Evolutionary conservation across 2,888 invertebrate genomes (phyloP).

Genomic region (Amaurobius ferox): DNA sequence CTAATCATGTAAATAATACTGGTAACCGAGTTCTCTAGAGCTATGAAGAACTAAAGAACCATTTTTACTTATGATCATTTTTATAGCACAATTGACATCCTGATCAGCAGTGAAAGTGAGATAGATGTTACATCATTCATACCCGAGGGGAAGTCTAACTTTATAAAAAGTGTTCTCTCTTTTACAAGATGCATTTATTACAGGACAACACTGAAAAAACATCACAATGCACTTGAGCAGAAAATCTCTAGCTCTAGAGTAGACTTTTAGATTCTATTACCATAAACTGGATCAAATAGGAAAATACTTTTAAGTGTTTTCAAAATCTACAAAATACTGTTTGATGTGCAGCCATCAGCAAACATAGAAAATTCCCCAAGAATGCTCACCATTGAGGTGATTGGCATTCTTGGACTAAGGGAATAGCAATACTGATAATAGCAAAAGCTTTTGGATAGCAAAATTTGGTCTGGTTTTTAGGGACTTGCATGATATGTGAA

Average conservation of each 20-base stretch:
- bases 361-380: conserved; percentile 21
- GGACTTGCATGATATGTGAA: conserved; percentile 25
- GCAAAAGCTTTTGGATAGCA: conserved; percentile 24
- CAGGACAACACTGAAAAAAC: conserved; percentile 52
- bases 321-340: conserved; percentile 55
- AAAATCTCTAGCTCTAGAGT: conserved; percentile 41
- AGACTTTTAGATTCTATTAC: conserved; percentile 20
- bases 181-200: background rate
- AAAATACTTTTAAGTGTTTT: conserved; percentile 64
- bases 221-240: conserved; percentile 67
- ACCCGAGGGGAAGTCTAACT: conserved; percentile 7
- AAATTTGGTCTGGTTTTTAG: conserved; percentile 33
- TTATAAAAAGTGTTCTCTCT: background rate
- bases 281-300: conserved; percentile 56
- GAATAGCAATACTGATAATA: conserved; percentile 22
- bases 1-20: too few relatives aligned
- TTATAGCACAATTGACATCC: background rate
- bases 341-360: conserved; percentile 40
- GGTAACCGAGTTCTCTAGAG: too few relatives aligned
- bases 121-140: background rate
- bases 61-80: background rate
- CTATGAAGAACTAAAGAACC: too few relatives aligned
- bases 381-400: background rate
- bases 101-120: conserved; percentile 1
- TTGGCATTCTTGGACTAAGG: background rate